Evolutionary conservation across 1,140 invertebrate species (phyloP).

Genomic region (Bathynomus jamesi): DNA sequence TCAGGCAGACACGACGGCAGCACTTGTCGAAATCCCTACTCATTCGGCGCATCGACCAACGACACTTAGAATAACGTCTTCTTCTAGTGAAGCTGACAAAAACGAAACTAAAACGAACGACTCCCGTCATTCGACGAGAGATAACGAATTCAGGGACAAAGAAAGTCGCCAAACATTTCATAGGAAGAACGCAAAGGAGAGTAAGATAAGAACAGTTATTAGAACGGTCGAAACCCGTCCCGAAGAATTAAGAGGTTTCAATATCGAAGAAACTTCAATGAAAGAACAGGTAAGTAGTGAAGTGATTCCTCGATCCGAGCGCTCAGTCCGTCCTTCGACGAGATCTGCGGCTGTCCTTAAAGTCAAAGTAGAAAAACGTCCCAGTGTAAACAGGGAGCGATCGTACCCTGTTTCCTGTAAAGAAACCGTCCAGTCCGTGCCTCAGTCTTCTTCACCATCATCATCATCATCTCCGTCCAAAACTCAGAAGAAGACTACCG

Average conservation of each 20-base stretch:
- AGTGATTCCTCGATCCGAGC: conserved; percentile 16
- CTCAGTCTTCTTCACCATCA: background rate
- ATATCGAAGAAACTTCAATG: too few relatives aligned
- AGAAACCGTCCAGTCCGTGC: background rate
- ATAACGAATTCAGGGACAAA: conserved; percentile 12
- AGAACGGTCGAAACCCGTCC: too few relatives aligned
- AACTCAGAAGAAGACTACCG: conserved; percentile 5
- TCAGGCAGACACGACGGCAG: background rate
- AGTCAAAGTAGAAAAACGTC: conserved; percentile 35
- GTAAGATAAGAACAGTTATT: too few relatives aligned
- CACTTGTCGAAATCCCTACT: background rate
- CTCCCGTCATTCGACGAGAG: background rate
- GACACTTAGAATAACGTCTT: conserved; percentile 33
- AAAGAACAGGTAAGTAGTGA: too few relatives aligned
- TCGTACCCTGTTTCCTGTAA: too few relatives aligned
- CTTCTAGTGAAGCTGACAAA: conserved; percentile 29
- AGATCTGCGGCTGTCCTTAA: conserved; percentile 33
- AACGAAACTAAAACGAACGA: conserved; percentile 28
- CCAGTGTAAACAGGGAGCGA: conserved; percentile 2
- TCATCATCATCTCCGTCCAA: too few relatives aligned
- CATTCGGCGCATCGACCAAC: conserved; percentile 33
- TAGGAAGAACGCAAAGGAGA: too few relatives aligned
- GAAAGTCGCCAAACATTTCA: conserved; percentile 27
- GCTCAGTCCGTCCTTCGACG: conserved; percentile 20
- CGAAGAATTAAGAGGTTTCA: too few relatives aligned